Evolutionary conservation across 2,888 invertebrate species (phyloP).

Genomic region (Netelia melanura): DNA sequence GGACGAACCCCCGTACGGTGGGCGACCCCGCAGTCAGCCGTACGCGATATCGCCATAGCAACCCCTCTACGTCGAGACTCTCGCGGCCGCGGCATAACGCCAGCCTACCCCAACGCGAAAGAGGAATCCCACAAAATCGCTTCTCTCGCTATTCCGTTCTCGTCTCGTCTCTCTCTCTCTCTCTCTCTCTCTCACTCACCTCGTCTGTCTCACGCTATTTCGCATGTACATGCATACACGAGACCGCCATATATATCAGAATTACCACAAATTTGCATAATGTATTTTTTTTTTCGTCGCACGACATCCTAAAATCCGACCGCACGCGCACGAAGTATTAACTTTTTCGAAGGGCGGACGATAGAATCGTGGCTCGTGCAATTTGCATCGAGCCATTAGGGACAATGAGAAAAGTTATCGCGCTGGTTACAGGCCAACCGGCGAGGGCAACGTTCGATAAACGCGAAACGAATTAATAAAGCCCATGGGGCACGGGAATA

Average conservation of each 20-base stretch:
- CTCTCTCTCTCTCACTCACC: background rate
- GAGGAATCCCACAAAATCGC: slow-evolving; percentile 68
- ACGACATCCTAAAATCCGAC: slow-evolving; percentile 14
- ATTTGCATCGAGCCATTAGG: slow-evolving; percentile 23
- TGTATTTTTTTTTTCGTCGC: slow-evolving; percentile 13
- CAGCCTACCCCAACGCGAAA: slow-evolving; percentile 72
- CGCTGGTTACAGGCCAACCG: background rate
- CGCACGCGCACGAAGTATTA: background rate
- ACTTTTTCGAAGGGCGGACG: background rate
- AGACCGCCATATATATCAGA: slow-evolving; percentile 10
- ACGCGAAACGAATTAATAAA: slow-evolving; percentile 21
- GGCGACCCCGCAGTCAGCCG: slow-evolving; percentile 68
- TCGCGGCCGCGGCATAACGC: slow-evolving; percentile 53
- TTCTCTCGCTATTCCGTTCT: slow-evolving; percentile 52
- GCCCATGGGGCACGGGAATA: background rate
- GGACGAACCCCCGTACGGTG: slow-evolving; percentile 77
- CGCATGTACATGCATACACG: background rate
- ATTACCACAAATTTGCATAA: slow-evolving; percentile 49
- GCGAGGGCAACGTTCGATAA: slow-evolving; percentile 20
- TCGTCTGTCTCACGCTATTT: background rate
- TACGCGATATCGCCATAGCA: slow-evolving; percentile 81
- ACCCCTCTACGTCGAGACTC: slow-evolving; percentile 77
- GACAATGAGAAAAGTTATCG: slow-evolving; percentile 29
- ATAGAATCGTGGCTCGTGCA: slow-evolving; percentile 25
- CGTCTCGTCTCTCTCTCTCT: slow-evolving; percentile 48